phyloP scores from a whole-genome alignment of 2,113 vertebrate species.

The Syrmaticus mikado region DNA sequence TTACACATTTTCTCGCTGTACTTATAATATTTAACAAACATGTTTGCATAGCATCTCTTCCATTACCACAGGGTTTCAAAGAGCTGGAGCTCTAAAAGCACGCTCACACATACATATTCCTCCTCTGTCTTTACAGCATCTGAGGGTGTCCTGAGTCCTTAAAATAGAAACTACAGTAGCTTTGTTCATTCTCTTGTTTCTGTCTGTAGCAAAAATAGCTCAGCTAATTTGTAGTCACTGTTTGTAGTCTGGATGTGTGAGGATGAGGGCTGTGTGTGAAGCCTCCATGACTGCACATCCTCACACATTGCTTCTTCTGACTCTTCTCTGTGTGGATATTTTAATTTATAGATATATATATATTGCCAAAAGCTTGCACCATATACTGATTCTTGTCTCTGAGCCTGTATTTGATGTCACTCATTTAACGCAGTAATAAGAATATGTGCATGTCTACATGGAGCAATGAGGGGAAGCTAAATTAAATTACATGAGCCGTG shows the following conservation, averaged over 20 bases:
- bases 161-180: conserved; percentile 70
- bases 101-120: conserved; percentile 4
- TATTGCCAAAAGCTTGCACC: background rate
- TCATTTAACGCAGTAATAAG: background rate
- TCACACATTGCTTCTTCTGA: background rate
- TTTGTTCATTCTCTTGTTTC: conserved; percentile 54
- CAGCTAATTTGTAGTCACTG: conserved; percentile 57
- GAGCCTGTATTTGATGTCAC: background rate
- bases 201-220: conserved; percentile 66
- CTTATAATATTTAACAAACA: conserved; percentile 34
- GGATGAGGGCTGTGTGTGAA: conserved; percentile 44
- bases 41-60: background rate
- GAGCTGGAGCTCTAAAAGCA: conserved; percentile 27
- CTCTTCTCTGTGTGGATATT: background rate
- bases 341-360: background rate
- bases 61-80: background rate
- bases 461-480: background rate
- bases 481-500: background rate
- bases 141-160: conserved; percentile 60
- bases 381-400: background rate
- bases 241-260: conserved; percentile 64
- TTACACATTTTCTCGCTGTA: conserved; percentile 19
- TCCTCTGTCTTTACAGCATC: conserved; percentile 40
- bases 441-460: background rate
- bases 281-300: conserved; percentile 19